A percentile compares a stretch with the other conserved stretches of the same genome.
These are phyloP conservation scores for Emydoidea blandingii DNA, from an alignment of 2,797 vertebrate species.

Conservation along the genomic window DNA sequence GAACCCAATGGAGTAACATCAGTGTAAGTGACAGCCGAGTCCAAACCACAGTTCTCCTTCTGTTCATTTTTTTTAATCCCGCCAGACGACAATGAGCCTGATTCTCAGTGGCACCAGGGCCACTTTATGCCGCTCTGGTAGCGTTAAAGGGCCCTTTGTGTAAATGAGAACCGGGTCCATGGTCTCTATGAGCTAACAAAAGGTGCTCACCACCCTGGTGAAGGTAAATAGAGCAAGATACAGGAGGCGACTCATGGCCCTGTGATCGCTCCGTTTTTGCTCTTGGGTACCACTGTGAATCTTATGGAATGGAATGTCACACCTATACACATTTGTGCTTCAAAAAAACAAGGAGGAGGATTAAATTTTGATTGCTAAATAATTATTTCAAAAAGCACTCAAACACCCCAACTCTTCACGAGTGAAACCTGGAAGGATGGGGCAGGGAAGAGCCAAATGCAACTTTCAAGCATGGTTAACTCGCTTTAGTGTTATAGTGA, in stretches of 20 bases:
- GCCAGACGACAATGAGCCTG: not conserved
- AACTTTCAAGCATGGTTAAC: not conserved
- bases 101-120: not conserved
- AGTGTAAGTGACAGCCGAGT: not conserved
- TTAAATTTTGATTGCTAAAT: not conserved
- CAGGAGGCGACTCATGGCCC: not conserved
- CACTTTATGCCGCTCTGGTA: not conserved
- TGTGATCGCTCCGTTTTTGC: not conserved
- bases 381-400: not conserved
- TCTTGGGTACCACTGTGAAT: not conserved
- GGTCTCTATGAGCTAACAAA: not conserved
- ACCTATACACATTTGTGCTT: not conserved
- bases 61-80: not conserved
- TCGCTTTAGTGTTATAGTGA: not conserved
- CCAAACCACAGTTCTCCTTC: not conserved
- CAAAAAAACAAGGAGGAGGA: not conserved
- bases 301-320: not conserved
- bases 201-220: not conserved
- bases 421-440: not conserved
- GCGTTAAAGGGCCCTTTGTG: not conserved
- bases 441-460: not conserved
- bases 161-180: not conserved
- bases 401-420: not conserved
- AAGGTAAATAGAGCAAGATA: not conserved
- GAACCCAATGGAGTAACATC: not conserved